phyloP scores from a whole-genome alignment of 1,140 invertebrate genomes.

The Thalassaphorura encarpata region DNA sequence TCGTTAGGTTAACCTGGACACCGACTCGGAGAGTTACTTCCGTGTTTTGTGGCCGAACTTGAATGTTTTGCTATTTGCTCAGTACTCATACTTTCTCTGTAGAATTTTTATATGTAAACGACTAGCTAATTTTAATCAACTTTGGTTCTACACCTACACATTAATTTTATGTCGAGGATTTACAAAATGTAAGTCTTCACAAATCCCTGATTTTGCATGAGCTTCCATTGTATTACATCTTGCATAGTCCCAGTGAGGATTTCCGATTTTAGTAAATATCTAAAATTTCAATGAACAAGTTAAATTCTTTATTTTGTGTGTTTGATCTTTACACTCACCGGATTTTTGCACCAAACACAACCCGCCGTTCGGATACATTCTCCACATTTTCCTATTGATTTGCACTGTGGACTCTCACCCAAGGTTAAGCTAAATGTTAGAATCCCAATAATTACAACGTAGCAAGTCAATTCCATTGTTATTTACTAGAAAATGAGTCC shows the following conservation, averaged over 20 bases:
- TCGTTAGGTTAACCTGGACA: neutral
- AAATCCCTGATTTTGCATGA: conserved; percentile 1
- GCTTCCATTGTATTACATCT: conserved; percentile 14
- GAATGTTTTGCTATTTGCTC: no score
- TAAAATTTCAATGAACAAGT: neutral
- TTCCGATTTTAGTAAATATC: conserved; percentile 8
- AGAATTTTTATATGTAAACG: neutral
- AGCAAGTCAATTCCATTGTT: no score
- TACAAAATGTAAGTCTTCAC: neutral
- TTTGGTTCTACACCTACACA: neutral
- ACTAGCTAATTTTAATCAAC: neutral
- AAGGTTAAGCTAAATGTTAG: no score
- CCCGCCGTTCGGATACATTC: conserved; percentile 9
- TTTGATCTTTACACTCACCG: conserved; percentile 4
- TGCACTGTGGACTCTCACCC: no score
- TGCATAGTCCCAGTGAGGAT: neutral
- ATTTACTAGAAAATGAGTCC: no score
- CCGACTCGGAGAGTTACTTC: conserved; percentile 15
- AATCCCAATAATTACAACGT: no score
- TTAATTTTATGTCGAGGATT: conserved; percentile 6
- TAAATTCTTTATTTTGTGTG: neutral
- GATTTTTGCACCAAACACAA: conserved; percentile 23
- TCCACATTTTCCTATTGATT: neutral
- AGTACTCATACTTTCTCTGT: no score
- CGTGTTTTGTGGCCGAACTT: conserved; percentile 11